A percentile compares a stretch with the other conserved stretches of the same genome.
Conservation (phyloP, 2,888 invertebrate species). For the Zaprionus bogoriensis region DNA sequence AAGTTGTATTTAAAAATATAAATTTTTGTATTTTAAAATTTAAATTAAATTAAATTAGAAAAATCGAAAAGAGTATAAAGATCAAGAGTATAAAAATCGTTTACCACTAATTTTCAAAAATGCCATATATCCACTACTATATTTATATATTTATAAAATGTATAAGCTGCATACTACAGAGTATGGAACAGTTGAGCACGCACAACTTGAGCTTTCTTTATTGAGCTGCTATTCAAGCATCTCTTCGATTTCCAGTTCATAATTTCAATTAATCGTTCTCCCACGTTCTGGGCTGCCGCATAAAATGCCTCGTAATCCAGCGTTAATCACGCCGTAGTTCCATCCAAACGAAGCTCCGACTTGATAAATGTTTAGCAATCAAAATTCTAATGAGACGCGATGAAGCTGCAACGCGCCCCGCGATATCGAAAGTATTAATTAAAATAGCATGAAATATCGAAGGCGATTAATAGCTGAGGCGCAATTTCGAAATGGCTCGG, state of each 20-base stretch:
- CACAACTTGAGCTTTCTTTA: not conserved
- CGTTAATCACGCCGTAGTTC: not conserved
- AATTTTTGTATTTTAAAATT: too few relatives aligned
- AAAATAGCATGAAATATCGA: not conserved
- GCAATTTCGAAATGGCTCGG: slow-evolving; percentile 2
- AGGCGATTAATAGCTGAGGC: not conserved
- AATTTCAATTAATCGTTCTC: not conserved
- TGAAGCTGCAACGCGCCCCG: not conserved
- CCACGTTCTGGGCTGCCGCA: too few relatives aligned
- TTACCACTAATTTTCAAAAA: too few relatives aligned
- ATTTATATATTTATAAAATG: too few relatives aligned
- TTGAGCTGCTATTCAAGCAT: not conserved
- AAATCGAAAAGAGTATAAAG: too few relatives aligned
- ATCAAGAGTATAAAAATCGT: too few relatives aligned
- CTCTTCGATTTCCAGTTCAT: not conserved
- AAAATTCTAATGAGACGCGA: slow-evolving; percentile 53
- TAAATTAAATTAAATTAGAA: too few relatives aligned
- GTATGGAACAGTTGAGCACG: not conserved
- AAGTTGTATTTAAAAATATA: too few relatives aligned
- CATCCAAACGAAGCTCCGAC: slow-evolving; percentile 15
- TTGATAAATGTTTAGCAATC: slow-evolving; percentile 55
- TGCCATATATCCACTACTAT: too few relatives aligned
- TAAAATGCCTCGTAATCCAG: not conserved
- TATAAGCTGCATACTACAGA: too few relatives aligned
- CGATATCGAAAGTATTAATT: not conserved